A percentile compares a stretch with the other conserved stretches of the same genome.
phyloP scores from a whole-genome alignment of 92 coral and sea anemone genomes.

The Palythoa grandiflora region DNA sequence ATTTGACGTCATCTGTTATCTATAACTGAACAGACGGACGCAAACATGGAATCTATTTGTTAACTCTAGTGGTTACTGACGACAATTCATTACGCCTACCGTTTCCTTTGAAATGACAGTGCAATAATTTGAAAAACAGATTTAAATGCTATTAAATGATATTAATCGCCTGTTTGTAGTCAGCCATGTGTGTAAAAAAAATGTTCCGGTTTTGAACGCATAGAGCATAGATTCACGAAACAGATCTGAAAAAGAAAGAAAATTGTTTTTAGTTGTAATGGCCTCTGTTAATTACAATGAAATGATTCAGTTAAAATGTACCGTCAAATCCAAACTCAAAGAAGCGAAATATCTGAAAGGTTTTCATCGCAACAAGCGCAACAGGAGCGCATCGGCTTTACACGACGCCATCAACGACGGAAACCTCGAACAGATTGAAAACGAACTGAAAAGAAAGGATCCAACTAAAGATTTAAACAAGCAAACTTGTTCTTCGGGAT shows the following conservation, averaged over 20 bases:
- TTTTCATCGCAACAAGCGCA: not conserved
- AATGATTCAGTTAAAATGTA: not conserved
- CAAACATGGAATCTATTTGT: no score
- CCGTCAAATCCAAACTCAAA: not conserved
- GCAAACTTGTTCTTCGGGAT: not conserved
- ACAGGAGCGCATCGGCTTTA: not conserved
- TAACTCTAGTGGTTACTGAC: no score
- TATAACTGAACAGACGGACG: no score
- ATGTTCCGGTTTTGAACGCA: no score
- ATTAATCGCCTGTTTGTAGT: no score
- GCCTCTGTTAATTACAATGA: not conserved
- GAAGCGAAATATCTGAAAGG: not conserved
- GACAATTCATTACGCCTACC: no score
- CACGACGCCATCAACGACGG: slow-evolving; percentile 23
- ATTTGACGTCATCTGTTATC: no score
- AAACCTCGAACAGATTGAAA: slow-evolving; percentile 7
- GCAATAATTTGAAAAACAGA: no score
- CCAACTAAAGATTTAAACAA: not conserved
- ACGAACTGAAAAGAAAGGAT: not conserved
- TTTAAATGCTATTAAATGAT: no score
- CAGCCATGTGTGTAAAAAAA: no score
- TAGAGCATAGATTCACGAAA: no score
- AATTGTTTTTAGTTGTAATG: not conserved
- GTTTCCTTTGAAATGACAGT: no score
- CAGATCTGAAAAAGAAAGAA: not conserved